Evolutionary conservation across 1,140 invertebrate species (phyloP).

Genomic region (Lamellibrachia luymesi): DNA sequence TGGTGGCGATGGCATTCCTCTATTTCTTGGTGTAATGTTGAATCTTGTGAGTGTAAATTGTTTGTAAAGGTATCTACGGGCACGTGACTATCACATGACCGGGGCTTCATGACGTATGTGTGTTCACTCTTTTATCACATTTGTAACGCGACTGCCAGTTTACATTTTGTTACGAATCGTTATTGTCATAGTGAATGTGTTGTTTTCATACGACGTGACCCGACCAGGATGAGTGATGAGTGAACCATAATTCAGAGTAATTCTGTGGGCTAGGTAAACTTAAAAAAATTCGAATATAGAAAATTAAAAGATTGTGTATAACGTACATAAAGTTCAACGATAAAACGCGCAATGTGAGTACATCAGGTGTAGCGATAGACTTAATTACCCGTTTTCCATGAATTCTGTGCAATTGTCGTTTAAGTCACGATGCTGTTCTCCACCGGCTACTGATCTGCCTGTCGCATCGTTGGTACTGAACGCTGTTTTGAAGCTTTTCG

Average conservation of each 20-base stretch:
- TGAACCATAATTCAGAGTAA: background rate
- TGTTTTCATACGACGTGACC: background rate
- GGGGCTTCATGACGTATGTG: background rate
- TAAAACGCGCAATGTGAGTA: background rate
- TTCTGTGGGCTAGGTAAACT: background rate
- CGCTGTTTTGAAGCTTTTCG: background rate
- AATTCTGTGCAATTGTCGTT: background rate
- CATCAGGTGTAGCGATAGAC: background rate
- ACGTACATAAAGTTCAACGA: background rate
- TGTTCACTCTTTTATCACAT: background rate
- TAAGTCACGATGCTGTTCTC: background rate
- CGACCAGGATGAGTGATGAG: background rate
- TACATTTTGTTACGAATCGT: slow-evolving; percentile 5
- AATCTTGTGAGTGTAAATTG: background rate
- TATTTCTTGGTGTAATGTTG: background rate
- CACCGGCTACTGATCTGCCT: background rate
- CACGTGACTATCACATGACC: background rate
- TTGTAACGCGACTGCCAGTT: slow-evolving; percentile 3
- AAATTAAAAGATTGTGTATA: background rate
- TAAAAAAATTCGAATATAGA: background rate
- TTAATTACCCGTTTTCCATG: background rate
- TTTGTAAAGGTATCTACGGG: slow-evolving; percentile 4
- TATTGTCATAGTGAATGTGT: background rate
- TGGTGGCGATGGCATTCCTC: background rate
- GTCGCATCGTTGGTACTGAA: background rate